These are phyloP conservation scores for Pollenia amentaria DNA, from an alignment of 2,888 invertebrate genomes.

Conservation along the genomic window DNA sequence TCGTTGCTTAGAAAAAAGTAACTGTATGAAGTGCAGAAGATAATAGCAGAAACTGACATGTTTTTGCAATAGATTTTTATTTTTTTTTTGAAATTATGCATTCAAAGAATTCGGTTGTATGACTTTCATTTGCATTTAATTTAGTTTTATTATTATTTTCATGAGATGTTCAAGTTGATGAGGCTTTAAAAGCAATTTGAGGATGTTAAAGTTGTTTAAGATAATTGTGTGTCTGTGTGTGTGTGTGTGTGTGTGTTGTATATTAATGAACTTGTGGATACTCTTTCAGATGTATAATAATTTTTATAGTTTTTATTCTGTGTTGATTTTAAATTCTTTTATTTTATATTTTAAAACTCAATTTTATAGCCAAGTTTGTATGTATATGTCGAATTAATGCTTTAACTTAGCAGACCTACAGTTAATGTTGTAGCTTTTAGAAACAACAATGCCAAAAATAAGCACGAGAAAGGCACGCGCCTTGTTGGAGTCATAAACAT, in stretches of 20 bases:
- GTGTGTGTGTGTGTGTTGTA: slow-evolving; percentile 46
- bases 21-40: slow-evolving; percentile 33
- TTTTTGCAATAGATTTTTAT: slow-evolving; percentile 52
- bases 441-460: slow-evolving; percentile 61
- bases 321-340: slow-evolving; percentile 10
- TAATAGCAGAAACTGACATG: slow-evolving; percentile 54
- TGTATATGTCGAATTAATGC: background rate
- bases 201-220: slow-evolving; percentile 70
- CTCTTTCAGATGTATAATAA: slow-evolving; percentile 8
- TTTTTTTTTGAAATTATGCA: slow-evolving; percentile 77
- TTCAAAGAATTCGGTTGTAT: slow-evolving; percentile 81
- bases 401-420: slow-evolving; percentile 10
- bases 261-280: slow-evolving; percentile 72
- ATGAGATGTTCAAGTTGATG: slow-evolving; percentile 62
- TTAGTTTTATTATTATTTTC: slow-evolving; percentile 74
- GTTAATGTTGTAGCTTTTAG: slow-evolving; percentile 51
- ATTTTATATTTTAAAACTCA: no score
- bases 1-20: slow-evolving; percentile 27
- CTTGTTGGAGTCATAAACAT: slow-evolving; percentile 76
- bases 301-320: background rate
- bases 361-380: background rate
- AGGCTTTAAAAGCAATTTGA: slow-evolving; percentile 72
- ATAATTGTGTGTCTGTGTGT: slow-evolving; percentile 44
- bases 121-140: slow-evolving; percentile 83
- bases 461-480: slow-evolving; percentile 83